Base-by-base conservation (phyloP, 2,888 invertebrate genomes). In the Synergus laeviventris region DNA sequence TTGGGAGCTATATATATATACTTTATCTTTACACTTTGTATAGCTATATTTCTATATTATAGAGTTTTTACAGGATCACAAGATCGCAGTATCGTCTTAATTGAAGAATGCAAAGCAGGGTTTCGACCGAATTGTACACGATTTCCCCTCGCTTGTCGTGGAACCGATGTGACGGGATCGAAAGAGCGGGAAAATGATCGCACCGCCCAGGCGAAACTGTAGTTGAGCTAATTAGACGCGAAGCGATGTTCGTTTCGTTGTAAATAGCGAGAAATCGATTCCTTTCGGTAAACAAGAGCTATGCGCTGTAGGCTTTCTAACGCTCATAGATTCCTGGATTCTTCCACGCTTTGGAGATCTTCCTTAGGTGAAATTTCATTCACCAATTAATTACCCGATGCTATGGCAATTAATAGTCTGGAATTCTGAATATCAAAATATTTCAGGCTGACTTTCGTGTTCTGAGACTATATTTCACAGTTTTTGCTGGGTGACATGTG, bases 251-350 rank as follows among this genome's bases (percentile, higher is more conserved):
- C 60, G 76, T 76, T 64, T 76, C 74, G 70, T 81, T 79, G 74
- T 73, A 73, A 77, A 74, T 62, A 74, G 73, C 79, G 81, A 80
- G 80, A 81, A 81, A 82, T 82, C 82, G 82, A 82, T 81, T 82
- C 76, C 80, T 74, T 60, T 82, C 77, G 78, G 77, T 79, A 79
- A 82, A 77, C 80, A 79, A 78, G 74, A 82, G 77, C 76, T 82
- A 79, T 79, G 78, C 77, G 73, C 70, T 60, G 7, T 31, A 66
- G 59, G 79, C 81, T 81, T 81, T 81, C 81, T 79, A 81, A 79
- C 73, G n/a, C 77, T 64, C 49, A 78, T 79, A 74, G 77, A 81
- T 81, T 79, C 75, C 78, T 78, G 76, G 76, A 81, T 77, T 76
- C 62, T 77, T 76, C 8, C 36, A 54, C 56, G 64, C 74, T 76